Evolutionary conservation across 2,113 vertebrate species (phyloP).

Genomic region (Carassius gibelio): DNA sequence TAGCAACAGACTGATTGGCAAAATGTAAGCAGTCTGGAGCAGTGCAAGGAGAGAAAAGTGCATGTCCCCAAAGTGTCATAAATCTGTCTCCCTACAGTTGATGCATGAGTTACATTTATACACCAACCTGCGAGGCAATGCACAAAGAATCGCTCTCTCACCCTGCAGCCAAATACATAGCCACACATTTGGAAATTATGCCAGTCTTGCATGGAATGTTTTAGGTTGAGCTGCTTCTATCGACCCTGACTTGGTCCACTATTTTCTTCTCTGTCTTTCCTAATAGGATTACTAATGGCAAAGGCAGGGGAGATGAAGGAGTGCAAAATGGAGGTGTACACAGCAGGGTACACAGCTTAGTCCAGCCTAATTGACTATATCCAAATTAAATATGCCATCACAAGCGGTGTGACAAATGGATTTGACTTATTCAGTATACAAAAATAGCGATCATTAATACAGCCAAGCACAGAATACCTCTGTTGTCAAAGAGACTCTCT

Average conservation of each 20-base stretch:
- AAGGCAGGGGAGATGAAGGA: constrained; percentile 86
- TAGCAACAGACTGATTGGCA: constrained; percentile 99
- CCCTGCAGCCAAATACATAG: constrained; percentile 80
- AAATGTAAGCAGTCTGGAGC: constrained; percentile 96
- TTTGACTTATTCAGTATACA: constrained; percentile 99
- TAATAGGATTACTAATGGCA: constrained; percentile 99
- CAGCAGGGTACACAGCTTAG: constrained; percentile 96
- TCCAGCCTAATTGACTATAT: constrained; percentile 99
- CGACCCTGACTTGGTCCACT: constrained; percentile 64
- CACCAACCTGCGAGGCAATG: constrained; percentile 83
- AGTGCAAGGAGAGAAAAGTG: constrained; percentile 92
- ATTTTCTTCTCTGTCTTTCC: constrained; percentile 81
- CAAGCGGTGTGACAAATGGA: constrained; percentile 99
- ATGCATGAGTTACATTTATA: constrained; percentile 95
- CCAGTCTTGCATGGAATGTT: constrained; percentile 64
- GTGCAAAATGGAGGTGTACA: constrained; percentile 97
- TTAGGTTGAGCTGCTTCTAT: constrained; percentile 69
- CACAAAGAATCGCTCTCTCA: constrained; percentile 73
- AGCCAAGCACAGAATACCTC: constrained; percentile 84
- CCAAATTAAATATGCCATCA: constrained; percentile 99
- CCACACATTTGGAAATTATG: constrained; percentile 71
- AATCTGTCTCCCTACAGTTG: constrained; percentile 94
- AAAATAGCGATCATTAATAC: constrained; percentile 99
- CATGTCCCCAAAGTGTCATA: constrained; percentile 97
- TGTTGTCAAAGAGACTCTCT: constrained; percentile 49